These are phyloP conservation scores for Pachyrhynchus sulphureomaculatus DNA, from an alignment of 1,140 invertebrate species.

Conservation along the genomic window DNA sequence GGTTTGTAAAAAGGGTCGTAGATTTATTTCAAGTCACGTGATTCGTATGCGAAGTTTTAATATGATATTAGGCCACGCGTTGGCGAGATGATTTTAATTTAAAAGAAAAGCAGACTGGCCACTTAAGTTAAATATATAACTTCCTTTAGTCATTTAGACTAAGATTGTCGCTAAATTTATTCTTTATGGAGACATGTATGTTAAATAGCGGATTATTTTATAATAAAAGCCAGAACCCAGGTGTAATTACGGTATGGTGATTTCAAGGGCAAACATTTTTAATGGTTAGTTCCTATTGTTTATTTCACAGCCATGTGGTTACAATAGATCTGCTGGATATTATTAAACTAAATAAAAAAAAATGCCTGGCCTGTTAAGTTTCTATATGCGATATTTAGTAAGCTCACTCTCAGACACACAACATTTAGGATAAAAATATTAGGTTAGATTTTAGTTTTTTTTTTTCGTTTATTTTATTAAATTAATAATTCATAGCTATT, in stretches of 20 bases:
- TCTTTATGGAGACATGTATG: neutral
- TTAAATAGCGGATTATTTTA: conserved; percentile 20
- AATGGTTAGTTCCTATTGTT: conserved; percentile 29
- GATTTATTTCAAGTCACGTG: neutral
- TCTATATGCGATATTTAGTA: conserved; percentile 6
- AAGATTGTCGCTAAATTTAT: conserved; percentile 12
- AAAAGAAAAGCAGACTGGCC: conserved; percentile 18
- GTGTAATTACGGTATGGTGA: conserved; percentile 19
- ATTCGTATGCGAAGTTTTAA: neutral
- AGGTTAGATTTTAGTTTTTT: conserved; percentile 17
- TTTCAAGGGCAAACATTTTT: conserved; percentile 22
- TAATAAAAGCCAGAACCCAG: conserved; percentile 20
- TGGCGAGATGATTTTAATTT: conserved; percentile 16
- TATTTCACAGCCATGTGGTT: conserved; percentile 16
- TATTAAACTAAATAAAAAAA: conserved; percentile 15
- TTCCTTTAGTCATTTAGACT: conserved; percentile 14
- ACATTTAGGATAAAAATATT: conserved; percentile 22
- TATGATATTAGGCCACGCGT: conserved; percentile 7
- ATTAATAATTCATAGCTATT: conserved; percentile 25
- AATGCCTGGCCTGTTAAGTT: conserved; percentile 10
- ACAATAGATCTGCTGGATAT: conserved; percentile 11
- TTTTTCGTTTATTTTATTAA: conserved; percentile 23
- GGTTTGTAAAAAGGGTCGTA: too few species aligned
- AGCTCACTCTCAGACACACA: neutral
- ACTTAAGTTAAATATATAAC: conserved; percentile 31